Conservation (phyloP, 2,113 vertebrate genomes). For the Eonycteris spelaea region DNA sequence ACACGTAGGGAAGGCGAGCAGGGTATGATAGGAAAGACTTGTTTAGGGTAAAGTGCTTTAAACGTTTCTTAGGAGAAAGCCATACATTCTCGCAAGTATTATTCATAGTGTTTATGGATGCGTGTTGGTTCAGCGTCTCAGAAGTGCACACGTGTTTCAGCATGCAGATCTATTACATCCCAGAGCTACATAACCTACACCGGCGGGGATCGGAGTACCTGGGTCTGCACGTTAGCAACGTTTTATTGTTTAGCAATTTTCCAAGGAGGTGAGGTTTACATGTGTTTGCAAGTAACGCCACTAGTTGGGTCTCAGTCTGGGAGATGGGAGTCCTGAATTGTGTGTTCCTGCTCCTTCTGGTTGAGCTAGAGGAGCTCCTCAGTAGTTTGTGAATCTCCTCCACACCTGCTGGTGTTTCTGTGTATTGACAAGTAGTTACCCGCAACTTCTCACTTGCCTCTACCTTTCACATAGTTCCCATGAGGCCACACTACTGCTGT, state of each 20-base stretch:
- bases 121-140: constrained; percentile 56
- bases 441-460: background rate
- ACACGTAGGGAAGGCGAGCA: background rate
- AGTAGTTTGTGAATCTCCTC: background rate
- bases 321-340: background rate
- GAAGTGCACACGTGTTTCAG: constrained; percentile 72
- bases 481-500: constrained; percentile 21
- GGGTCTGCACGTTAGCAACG: constrained; percentile 16
- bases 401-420: background rate
- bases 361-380: background rate
- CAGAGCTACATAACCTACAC: background rate
- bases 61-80: constrained; percentile 52
- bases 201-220: background rate
- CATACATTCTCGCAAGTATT: constrained; percentile 67
- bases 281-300: background rate
- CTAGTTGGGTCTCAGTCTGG: background rate
- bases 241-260: constrained; percentile 31
- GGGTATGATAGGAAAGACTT: background rate
- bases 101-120: constrained; percentile 74
- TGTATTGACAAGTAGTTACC: background rate
- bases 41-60: constrained; percentile 11
- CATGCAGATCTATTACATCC: constrained; percentile 66
- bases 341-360: background rate
- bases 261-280: background rate
- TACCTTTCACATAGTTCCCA: constrained; percentile 32